These are phyloP conservation scores for Orchesella flavescens DNA, from an alignment of 2,888 invertebrate genomes.

Conservation along the genomic window DNA sequence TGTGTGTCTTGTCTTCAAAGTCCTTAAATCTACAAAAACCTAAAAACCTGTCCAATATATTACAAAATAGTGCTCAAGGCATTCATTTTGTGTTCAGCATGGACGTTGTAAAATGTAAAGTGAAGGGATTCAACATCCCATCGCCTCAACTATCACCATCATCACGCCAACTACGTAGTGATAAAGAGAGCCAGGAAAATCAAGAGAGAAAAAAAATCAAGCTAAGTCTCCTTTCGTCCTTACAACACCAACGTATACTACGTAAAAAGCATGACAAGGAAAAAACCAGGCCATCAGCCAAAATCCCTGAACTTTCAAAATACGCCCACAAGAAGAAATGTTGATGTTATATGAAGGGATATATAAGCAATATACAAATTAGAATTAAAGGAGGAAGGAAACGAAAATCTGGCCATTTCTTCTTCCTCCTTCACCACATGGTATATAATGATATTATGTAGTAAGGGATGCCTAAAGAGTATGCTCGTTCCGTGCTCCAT, in stretches of 20 bases:
- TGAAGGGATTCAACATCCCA: not conserved
- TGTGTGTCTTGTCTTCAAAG: not conserved
- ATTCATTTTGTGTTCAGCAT: conserved; percentile 23
- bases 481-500: not conserved
- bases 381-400: conserved; percentile 38
- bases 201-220: not conserved
- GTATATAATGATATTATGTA: conserved; percentile 19
- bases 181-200: not conserved
- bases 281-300: conserved; percentile 39
- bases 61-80: conserved; percentile 32
- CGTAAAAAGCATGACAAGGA: not conserved
- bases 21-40: too few relatives aligned
- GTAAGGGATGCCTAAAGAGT: not conserved
- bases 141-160: not conserved
- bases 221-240: not conserved
- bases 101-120: not conserved
- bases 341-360: not conserved
- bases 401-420: conserved; percentile 7
- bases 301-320: conserved; percentile 46
- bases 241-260: not conserved
- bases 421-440: conserved; percentile 14
- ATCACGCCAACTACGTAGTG: not conserved
- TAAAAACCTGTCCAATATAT: conserved; percentile 45
- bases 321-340: conserved; percentile 57
- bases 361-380: not conserved